Evolutionary conservation across 1,140 invertebrate genomes (phyloP).

Genomic region (Calliopsis andreniformis): DNA sequence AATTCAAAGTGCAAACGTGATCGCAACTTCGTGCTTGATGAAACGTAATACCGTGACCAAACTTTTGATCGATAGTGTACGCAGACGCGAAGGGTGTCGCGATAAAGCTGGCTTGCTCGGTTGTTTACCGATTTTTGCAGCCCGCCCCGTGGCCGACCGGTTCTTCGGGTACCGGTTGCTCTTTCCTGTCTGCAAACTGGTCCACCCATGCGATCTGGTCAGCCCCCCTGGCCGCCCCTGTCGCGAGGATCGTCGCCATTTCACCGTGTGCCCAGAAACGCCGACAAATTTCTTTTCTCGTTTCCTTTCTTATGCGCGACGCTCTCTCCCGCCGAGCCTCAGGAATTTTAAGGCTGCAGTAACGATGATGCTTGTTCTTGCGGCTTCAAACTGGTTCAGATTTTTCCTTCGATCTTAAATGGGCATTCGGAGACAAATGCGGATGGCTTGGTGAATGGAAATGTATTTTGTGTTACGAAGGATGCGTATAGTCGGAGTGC

Average conservation of each 20-base stretch:
- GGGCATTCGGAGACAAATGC: no score
- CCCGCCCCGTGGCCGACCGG: conserved; percentile 56
- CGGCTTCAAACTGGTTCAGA: no score
- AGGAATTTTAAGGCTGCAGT: no score
- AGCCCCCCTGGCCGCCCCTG: neutral
- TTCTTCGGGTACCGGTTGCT: conserved; percentile 60
- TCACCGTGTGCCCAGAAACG: neutral
- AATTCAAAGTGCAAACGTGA: no score
- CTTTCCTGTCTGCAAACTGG: conserved; percentile 50
- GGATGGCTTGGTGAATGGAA: no score
- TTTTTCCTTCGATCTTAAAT: no score
- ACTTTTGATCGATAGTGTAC: conserved; percentile 37
- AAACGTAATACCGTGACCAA: neutral
- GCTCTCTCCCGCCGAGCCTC: no score
- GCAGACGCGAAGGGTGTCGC: conserved; percentile 27
- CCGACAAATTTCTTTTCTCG: neutral
- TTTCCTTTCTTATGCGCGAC: neutral
- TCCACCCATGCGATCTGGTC: conserved; percentile 35
- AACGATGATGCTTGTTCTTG: no score
- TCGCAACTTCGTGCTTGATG: no score
- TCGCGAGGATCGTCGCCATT: conserved; percentile 3
- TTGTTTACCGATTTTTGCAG: conserved; percentile 65
- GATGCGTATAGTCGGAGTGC: no score
- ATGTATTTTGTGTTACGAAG: no score
- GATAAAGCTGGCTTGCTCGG: conserved; percentile 57